Base-by-base conservation (phyloP, 2,797 vertebrate genomes). In the Rhinophrynus dorsalis region DNA sequence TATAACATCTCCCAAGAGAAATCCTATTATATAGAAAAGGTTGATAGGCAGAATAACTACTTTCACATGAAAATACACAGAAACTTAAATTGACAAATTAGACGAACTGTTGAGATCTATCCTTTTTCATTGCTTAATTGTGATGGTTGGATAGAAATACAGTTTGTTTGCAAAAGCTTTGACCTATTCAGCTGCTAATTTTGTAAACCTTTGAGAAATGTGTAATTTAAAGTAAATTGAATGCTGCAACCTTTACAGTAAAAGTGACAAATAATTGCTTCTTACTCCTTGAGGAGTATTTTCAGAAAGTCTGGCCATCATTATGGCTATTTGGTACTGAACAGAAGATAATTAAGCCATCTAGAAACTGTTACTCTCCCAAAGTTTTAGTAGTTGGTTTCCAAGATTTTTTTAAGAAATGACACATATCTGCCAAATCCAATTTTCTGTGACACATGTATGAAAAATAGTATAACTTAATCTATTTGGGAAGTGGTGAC, bases 301-400 rank as follows among this genome's bases (percentile, higher is more conserved):
- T 77, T 76, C 59, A 78, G 84, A 79, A 80, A 58, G 33, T 59
- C 59, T 52, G 3, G 33, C 42, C 57, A 68, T 27, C 79, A 77
- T 77, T 79, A 27, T 40, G 79, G 69, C 77, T 75, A 76, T 84
- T 84, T 88, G 78, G 80, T 84, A 80, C 75, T 87, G 89, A 92
- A 91, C 91, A 90, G 83, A 80, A 85, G 78, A 86, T 90, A 90
- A 92, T 93, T 87, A 90, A 89, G 67, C 89, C 80, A 89, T 88
- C 77, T 74, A 11, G 76, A 90, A 93, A 92, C 76, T 86, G 80
- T 78, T 44, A 79, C 68, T 88, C 78, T 90, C 88, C 81, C 55
- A 61, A 10, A 85, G 84, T 78, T n/a, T n/a, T n/a, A n/a, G n/a
- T n/a, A n/a, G n/a, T n/a, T n/a, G 62, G 65, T 82, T n/a, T n/a